Evolutionary conservation across 2,888 invertebrate species (phyloP).

Genomic region (Conus canariensis): DNA sequence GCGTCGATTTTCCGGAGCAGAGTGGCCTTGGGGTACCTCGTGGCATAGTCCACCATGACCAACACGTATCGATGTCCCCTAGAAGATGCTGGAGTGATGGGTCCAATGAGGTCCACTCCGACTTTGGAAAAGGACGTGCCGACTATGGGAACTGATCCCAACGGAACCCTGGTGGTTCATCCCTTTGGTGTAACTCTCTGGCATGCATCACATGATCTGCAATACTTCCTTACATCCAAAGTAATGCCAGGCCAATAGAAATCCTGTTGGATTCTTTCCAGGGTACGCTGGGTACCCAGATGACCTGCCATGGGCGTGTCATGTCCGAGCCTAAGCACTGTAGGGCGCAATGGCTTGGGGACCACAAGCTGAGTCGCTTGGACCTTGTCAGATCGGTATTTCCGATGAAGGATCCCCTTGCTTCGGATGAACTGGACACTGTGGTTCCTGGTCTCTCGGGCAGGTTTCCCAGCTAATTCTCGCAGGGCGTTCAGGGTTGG

Average conservation of each 20-base stretch:
- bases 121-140: background rate
- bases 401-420: too few relatives aligned
- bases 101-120: background rate
- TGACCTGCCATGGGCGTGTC: constrained; percentile 40
- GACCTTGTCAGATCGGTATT: too few relatives aligned
- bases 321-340: background rate
- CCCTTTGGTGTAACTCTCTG: background rate
- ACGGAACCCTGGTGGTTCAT: background rate
- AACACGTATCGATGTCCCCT: background rate
- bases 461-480: too few relatives aligned
- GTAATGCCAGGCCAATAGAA: background rate
- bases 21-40: background rate
- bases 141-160: background rate
- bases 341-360: too few relatives aligned
- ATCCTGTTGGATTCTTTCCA: too few relatives aligned
- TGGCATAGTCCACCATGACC: background rate
- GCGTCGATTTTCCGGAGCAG: background rate
- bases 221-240: background rate
- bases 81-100: too few relatives aligned
- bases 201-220: background rate
- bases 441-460: too few relatives aligned
- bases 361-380: too few relatives aligned
- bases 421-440: too few relatives aligned
- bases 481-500: too few relatives aligned
- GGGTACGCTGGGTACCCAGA: too few relatives aligned